Evolutionary conservation across 37 sponge, comb jelly and placozoan genomes (phyloP).

Genomic region (Haliclona indistincta): DNA sequence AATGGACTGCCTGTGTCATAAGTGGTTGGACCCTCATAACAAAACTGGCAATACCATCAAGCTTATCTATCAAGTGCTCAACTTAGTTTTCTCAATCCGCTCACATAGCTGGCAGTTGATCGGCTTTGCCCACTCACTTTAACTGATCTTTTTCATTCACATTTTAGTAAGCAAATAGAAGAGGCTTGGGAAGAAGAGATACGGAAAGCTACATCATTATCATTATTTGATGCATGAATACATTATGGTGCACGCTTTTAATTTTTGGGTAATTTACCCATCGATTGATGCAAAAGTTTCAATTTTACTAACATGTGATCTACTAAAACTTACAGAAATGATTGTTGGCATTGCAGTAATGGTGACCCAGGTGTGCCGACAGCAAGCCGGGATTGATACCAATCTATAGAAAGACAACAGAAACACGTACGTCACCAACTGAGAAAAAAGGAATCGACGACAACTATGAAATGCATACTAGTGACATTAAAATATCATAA

Average conservation of each 20-base stretch:
- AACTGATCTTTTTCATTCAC: too few relatives aligned
- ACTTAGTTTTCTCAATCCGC: too few relatives aligned
- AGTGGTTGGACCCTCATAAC: too few relatives aligned
- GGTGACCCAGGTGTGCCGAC: constrained; percentile 90
- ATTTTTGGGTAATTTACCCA: neutral
- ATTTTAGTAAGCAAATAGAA: neutral
- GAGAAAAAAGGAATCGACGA: neutral
- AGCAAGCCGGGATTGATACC: constrained; percentile 94
- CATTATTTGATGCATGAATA: too few relatives aligned
- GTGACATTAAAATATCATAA: neutral
- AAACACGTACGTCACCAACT: neutral
- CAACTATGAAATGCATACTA: neutral
- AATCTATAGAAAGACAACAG: constrained; percentile 48
- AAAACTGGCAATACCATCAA: too few relatives aligned
- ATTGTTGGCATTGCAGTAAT: constrained; percentile 89
- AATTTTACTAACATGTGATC: neutral
- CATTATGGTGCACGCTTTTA: too few relatives aligned
- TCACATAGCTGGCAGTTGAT: too few relatives aligned
- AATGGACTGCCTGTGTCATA: too few relatives aligned
- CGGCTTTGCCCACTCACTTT: too few relatives aligned
- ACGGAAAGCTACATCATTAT: too few relatives aligned
- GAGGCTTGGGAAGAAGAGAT: constrained; percentile 1
- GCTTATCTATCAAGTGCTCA: too few relatives aligned
- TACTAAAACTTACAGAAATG: constrained; percentile 82
- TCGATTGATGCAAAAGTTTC: neutral